Evolutionary conservation across 2,113 vertebrate genomes (phyloP), one percentile per base, ranked within the genome.

Genomic region (Pampusana beccarii): DNA sequence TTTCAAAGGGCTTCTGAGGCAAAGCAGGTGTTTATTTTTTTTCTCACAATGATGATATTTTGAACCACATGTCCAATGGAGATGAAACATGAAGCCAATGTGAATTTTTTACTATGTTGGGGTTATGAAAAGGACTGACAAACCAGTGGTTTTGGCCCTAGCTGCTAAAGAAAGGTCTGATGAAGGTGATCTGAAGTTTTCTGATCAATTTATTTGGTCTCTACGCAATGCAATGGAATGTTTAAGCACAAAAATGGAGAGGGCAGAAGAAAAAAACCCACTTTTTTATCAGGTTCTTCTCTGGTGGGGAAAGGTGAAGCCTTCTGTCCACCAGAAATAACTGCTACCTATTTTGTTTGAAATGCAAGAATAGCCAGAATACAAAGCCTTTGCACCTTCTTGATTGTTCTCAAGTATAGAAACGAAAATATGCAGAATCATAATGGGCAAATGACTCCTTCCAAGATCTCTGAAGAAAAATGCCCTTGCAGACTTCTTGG

Each of bases 351-450:
- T 42, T 92, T 88, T 80, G 6, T 46, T 18, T 90, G 42, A 86
- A 90, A 77, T 44, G 2, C 10, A 74, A 66, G 51, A 88, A 73
- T 17, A 92, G 8, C 13, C 25, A 38, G 29, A 92, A 90, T 62
- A 38, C 23, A 66, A 86, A 80, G 31, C 10, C 16, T 70, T 78
- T 65, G 12, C 20, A 31, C 23, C 15, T 75, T 75, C 23, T 75
- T 62, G 40, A 38, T 31, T 51, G 40, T 10, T 90, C 31, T 42
- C 42, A 82, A 36, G 12, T 31, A 65, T 9, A 11, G 46, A 75
- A 81, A 62, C 2, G 1, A 73, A 85, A 82, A 26, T n/a, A 17
- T 1, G 1, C 7, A 28, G 48, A 67, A 38, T 70, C 0, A 1
- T 46, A 66, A 56, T 12, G 23, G 54, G n/a, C 10, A 85, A 77